Conservation (phyloP, 1,140 invertebrate species). For the Procambarus virginalis region DNA sequence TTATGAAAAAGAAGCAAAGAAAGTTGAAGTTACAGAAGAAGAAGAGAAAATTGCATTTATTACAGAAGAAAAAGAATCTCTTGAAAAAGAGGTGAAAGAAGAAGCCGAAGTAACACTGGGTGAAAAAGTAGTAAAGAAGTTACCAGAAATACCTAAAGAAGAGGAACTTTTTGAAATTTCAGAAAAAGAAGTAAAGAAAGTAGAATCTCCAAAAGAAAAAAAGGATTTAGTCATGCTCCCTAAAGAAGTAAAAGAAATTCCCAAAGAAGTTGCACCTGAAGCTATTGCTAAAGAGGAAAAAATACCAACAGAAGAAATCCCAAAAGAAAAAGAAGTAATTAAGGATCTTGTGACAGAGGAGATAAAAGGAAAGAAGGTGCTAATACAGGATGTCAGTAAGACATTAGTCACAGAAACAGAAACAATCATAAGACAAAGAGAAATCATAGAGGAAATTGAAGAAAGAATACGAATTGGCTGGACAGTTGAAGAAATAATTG, state of each 20-base stretch:
- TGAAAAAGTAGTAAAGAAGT: neutral
- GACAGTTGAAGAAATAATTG: neutral
- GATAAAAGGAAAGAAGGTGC: neutral
- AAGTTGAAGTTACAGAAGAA: neutral
- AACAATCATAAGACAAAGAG: too few relatives aligned
- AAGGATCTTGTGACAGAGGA: neutral
- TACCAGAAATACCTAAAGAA: neutral
- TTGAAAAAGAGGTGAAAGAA: neutral
- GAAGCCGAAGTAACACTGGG: neutral
- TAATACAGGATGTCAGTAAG: neutral
- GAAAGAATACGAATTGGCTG: neutral
- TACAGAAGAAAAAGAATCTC: neutral
- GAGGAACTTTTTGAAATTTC: neutral
- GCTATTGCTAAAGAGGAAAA: neutral
- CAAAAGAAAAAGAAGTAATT: neutral
- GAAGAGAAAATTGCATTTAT: neutral
- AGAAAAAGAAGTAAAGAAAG: slow-evolving; percentile 18
- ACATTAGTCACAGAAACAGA: neutral
- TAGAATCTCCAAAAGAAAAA: neutral
- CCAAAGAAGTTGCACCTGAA: slow-evolving; percentile 1
- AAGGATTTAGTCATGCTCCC: neutral
- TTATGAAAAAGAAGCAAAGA: neutral
- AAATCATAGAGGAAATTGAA: neutral
- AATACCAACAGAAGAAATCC: neutral
- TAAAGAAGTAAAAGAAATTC: neutral